A percentile compares a stretch with the other conserved stretches of the same genome.
phyloP scores from a whole-genome alignment of 1,140 invertebrate species.

The Pemphigus obesinymphae region DNA sequence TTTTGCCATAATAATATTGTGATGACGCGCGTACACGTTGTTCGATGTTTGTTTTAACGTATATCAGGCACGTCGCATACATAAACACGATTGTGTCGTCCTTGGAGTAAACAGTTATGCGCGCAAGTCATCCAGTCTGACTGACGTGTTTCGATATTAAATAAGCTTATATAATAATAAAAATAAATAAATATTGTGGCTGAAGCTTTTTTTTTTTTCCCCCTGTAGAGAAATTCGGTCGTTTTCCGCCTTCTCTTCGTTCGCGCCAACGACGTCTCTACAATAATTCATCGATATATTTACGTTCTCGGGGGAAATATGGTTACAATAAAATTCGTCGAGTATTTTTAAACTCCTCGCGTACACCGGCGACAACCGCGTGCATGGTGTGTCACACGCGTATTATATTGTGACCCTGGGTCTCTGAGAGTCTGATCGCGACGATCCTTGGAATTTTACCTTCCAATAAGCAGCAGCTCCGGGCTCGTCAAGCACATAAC shows the following conservation, averaged over 20 bases:
- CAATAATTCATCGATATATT: background rate
- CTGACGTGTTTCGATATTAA: background rate
- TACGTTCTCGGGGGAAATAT: background rate
- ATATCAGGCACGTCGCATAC: constrained; percentile 9
- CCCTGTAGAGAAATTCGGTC: background rate
- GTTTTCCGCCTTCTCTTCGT: background rate
- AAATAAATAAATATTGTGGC: background rate
- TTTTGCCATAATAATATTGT: background rate
- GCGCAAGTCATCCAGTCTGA: background rate
- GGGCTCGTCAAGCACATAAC: background rate
- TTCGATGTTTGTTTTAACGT: constrained; percentile 6
- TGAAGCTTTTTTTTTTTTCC: no score
- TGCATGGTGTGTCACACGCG: no score
- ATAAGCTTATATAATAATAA: background rate
- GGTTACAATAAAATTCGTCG: background rate
- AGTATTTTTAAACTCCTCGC: background rate
- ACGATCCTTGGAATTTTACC: constrained; percentile 35
- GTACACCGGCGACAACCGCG: background rate
- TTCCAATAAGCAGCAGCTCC: constrained; percentile 7
- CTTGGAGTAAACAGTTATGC: background rate
- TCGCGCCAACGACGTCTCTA: background rate
- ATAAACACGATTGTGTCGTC: constrained; percentile 3
- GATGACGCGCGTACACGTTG: background rate
- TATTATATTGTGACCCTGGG: constrained; percentile 29
- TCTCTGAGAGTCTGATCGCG: background rate